Conservation (phyloP, 1,140 invertebrate genomes). For the Neodiprion fabricii region DNA sequence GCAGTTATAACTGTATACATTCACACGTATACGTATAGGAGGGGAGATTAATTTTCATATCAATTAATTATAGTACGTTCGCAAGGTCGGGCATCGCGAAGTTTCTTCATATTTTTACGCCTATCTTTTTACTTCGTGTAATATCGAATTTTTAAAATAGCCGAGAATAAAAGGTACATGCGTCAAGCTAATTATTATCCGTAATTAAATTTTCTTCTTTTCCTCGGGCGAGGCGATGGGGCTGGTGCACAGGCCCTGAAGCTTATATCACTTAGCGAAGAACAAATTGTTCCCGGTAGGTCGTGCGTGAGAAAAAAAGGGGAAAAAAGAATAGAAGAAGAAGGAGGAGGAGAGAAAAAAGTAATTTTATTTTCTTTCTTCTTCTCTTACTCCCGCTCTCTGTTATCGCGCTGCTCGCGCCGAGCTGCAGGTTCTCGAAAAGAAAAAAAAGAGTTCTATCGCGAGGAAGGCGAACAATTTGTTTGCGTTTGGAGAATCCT, state of each 20-base stretch:
- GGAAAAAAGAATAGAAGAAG: neutral
- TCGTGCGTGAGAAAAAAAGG: neutral
- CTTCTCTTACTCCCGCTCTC: neutral
- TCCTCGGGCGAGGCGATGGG: neutral
- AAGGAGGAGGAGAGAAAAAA: neutral
- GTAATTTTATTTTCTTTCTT: neutral
- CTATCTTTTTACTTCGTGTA: neutral
- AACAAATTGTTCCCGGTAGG: constrained; percentile 1
- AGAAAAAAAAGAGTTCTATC: neutral
- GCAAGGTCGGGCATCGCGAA: no score
- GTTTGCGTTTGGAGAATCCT: neutral
- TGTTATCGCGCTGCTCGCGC: neutral
- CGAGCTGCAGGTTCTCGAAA: neutral
- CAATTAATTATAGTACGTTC: no score
- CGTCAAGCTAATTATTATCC: neutral
- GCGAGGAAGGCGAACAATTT: neutral
- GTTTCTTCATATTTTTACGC: no score
- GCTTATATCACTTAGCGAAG: constrained; percentile 7
- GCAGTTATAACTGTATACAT: no score
- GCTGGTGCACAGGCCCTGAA: neutral
- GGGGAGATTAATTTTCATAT: no score
- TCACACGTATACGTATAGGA: no score
- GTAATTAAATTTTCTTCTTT: neutral
- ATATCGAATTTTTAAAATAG: neutral
- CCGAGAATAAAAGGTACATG: neutral